phyloP scores from a whole-genome alignment of 2,888 invertebrate species.

The Anagyrus pseudococci region DNA sequence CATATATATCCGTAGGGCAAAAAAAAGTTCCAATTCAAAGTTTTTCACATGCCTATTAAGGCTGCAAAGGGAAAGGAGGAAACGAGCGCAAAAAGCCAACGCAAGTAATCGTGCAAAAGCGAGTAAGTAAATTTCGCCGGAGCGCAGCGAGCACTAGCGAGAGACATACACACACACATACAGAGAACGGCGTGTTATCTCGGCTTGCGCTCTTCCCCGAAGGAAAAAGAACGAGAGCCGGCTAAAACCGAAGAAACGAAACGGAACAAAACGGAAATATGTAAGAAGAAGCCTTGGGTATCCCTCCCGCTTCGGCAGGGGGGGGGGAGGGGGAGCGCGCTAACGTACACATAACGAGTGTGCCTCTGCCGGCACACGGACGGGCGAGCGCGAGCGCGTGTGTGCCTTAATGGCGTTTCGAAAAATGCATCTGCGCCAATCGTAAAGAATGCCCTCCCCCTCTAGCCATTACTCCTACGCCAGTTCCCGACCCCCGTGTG shows the following conservation, averaged over 20 bases:
- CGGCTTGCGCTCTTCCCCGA: not conserved
- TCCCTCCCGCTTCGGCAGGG: too few species aligned
- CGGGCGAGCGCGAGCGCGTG: not conserved
- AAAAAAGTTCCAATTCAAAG: too few species aligned
- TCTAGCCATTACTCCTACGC: not conserved
- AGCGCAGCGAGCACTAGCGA: not conserved
- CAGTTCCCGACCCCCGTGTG: constrained; percentile 2
- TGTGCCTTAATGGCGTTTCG: constrained; percentile 23
- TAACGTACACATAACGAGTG: not conserved
- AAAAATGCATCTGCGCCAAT: constrained; percentile 29
- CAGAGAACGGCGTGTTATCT: not conserved
- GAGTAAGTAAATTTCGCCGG: constrained; percentile 9
- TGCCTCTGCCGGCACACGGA: too few species aligned
- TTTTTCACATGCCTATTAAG: too few species aligned
- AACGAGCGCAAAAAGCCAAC: not conserved
- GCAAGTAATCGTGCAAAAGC: constrained; percentile 2
- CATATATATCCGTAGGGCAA: too few species aligned
- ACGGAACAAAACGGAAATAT: constrained; percentile 36
- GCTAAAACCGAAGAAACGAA: constrained; percentile 30
- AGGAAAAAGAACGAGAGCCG: constrained; percentile 1
- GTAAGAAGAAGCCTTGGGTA: too few species aligned
- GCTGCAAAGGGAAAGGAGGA: not conserved
- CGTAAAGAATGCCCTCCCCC: constrained; percentile 24
- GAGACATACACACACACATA: too few species aligned
- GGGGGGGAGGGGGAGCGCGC: too few species aligned